Evolutionary conservation across 2,888 invertebrate genomes (phyloP).

Genomic region (Tortricodes alternella): DNA sequence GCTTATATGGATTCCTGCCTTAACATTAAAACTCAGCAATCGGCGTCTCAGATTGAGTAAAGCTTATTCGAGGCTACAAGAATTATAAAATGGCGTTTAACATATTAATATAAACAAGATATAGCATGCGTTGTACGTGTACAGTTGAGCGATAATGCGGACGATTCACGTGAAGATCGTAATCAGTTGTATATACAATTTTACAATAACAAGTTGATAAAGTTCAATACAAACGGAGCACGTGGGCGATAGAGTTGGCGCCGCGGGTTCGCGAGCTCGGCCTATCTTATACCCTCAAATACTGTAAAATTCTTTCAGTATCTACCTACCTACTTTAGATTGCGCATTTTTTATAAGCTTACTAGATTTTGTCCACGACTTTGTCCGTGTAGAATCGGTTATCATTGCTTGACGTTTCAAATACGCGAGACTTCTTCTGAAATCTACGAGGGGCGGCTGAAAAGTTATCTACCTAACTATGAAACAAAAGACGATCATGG

Average conservation of each 20-base stretch:
- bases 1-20: too few relatives aligned
- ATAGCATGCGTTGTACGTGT: constrained; percentile 32
- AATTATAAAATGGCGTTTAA: neutral
- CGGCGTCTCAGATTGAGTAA: too few relatives aligned
- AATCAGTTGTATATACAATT: constrained; percentile 42
- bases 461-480: too few relatives aligned
- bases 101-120: constrained; percentile 12
- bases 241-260: constrained; percentile 25
- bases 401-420: too few relatives aligned
- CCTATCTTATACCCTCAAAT: neutral
- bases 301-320: neutral
- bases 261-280: constrained; percentile 7
- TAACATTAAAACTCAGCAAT: too few relatives aligned
- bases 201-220: constrained; percentile 38
- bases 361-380: too few relatives aligned
- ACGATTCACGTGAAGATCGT: constrained; percentile 39
- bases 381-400: too few relatives aligned
- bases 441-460: too few relatives aligned
- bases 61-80: neutral
- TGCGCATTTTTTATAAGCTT: too few relatives aligned
- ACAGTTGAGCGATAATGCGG: constrained; percentile 33
- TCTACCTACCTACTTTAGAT: too few relatives aligned
- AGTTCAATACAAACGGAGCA: constrained; percentile 35
- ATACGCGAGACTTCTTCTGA: too few relatives aligned
- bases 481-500: too few relatives aligned